Evolutionary conservation across 2,113 vertebrate species (phyloP).

Genomic region (Colaptes auratus): DNA sequence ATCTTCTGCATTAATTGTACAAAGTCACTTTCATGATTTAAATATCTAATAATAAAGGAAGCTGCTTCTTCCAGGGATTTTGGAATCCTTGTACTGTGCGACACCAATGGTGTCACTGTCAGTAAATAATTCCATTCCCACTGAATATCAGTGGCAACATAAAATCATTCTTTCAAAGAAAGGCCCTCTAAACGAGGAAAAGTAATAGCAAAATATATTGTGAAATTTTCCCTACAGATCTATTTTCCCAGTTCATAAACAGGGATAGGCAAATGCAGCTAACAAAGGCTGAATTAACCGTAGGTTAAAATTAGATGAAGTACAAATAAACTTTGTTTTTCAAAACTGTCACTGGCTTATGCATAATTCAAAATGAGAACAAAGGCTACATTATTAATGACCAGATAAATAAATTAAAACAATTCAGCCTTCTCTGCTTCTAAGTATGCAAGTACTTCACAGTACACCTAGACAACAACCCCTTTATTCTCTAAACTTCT

Average conservation of each 20-base stretch:
- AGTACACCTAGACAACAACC: neutral
- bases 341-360: neutral
- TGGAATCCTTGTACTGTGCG: neutral
- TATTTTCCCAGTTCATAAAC: neutral
- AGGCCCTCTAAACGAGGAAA: neutral
- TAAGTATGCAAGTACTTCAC: neutral
- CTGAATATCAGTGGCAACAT: neutral
- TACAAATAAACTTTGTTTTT: neutral
- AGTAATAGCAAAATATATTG: neutral
- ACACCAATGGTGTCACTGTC: neutral
- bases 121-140: neutral
- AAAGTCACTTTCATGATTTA: neutral
- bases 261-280: neutral
- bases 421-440: neutral
- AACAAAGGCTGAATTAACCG: neutral
- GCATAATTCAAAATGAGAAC: conserved; percentile 33
- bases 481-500: neutral
- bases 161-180: neutral
- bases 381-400: conserved; percentile 33
- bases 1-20: neutral
- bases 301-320: conserved; percentile 25
- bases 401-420: neutral
- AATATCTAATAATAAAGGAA: neutral
- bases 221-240: neutral
- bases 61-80: neutral